Percentiles rank a stretch among this genome's conserved stretches.
Conservation (phyloP, 2,113 vertebrate genomes). For the Herpetotheres cachinnans region DNA sequence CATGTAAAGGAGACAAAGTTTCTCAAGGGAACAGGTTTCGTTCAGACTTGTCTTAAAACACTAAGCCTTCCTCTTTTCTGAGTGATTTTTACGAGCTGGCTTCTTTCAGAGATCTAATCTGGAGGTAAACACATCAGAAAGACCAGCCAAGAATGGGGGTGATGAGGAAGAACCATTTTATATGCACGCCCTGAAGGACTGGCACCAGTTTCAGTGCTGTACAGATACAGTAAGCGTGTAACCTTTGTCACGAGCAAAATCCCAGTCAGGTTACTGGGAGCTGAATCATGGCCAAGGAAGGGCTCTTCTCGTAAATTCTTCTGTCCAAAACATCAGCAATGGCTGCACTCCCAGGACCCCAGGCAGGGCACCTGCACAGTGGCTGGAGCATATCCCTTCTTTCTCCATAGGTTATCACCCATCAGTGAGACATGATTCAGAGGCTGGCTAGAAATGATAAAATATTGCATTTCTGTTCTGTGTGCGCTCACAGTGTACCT, state of each 20-base stretch:
- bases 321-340: neutral
- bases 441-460: neutral
- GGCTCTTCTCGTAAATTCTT: neutral
- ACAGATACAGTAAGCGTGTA: rapidly evolving
- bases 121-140: neutral
- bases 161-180: neutral
- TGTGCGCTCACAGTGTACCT: neutral
- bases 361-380: neutral
- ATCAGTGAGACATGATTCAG: rapidly evolving
- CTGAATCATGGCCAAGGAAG: neutral
- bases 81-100: neutral
- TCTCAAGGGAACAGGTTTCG: neutral
- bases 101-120: neutral
- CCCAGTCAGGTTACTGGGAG: neutral
- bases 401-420: rapidly evolving
- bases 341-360: neutral
- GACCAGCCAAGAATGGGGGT: neutral
- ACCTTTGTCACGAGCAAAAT: neutral
- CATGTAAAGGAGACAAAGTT: neutral
- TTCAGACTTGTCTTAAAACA: neutral
- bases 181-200: neutral
- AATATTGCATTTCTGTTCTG: neutral
- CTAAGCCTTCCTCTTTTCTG: neutral
- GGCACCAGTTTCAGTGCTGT: neutral
- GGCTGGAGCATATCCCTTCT: neutral